Evolutionary conservation across 2,113 vertebrate genomes (phyloP), one percentile per base, ranked within the genome.

Genomic region (Oncorhynchus masou): DNA sequence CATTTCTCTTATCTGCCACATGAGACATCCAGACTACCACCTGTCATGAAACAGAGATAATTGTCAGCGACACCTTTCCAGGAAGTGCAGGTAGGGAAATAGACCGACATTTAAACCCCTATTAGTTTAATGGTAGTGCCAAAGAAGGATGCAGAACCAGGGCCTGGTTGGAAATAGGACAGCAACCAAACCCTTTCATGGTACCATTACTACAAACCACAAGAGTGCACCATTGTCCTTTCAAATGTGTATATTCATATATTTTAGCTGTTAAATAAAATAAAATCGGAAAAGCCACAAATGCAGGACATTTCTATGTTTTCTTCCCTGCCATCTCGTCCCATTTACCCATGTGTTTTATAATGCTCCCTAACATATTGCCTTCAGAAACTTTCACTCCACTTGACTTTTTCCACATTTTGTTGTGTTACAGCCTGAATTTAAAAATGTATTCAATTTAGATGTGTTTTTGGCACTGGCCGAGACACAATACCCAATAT

Each of bases 1-100:
- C 87, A 77, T 74, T 20, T 78, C 80, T 88, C 89, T 93, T 92
- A 93, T 92, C 91, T 87, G 68, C 73, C 74, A 92, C 90, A 91
- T 93, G 89, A 93, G 87, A 93, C 83, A 83, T 85, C 89, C 91
- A 92, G 91, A 93, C 89, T 87, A 78, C 88, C 39, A 22, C 65
- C 88, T 88, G 77, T 83, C 83, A 87, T 77, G 84, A 87, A 80
- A 85, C 70, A 79, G 82, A 77, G 89, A 91, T 91, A 90, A 89
- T 90, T 85, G 84, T 84, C 84, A 71, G 71, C 82, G 83, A 73
- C 71, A 45, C n/a, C 79, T 84, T 82, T 79, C 70, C 71, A 71
- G 79, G 83, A 89, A 66, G 19, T 3, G 77, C 84, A 83, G 83
- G 84, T 86, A 84, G 83, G 75, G 86, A 19, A 85, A 89, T 79